Evolutionary conservation across 1,140 invertebrate species (phyloP).

Genomic region (Microplitis mediator): DNA sequence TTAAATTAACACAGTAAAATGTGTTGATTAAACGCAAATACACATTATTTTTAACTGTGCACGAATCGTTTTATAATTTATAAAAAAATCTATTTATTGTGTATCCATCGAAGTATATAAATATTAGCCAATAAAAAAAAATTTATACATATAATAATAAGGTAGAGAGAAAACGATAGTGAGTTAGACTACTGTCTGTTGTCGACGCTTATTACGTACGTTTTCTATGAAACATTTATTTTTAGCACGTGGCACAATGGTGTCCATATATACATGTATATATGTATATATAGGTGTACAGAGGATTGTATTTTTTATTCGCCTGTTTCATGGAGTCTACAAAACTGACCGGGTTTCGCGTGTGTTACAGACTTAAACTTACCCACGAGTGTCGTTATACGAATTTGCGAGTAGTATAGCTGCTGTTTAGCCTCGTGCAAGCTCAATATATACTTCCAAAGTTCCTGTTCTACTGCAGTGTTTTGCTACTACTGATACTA

Average conservation of each 20-base stretch:
- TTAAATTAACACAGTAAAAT: too few species aligned
- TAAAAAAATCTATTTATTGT: not conserved
- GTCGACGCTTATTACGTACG: not conserved
- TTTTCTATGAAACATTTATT: slow-evolving; percentile 13
- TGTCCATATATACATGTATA: not conserved
- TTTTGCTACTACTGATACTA: too few species aligned
- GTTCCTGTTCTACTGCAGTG: not conserved
- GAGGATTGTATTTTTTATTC: not conserved
- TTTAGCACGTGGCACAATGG: not conserved
- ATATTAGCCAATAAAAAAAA: not conserved
- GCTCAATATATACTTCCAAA: slow-evolving; percentile 1
- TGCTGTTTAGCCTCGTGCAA: not conserved
- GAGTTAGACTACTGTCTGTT: not conserved
- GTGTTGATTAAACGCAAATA: too few species aligned
- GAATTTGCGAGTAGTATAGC: slow-evolving; percentile 6
- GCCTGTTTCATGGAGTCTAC: too few species aligned
- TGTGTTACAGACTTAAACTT: slow-evolving; percentile 1
- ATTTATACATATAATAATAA: not conserved
- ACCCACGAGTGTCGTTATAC: slow-evolving; percentile 12
- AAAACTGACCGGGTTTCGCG: not conserved
- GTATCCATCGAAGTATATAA: slow-evolving; percentile 26
- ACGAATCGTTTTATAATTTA: too few species aligned
- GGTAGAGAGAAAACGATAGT: not conserved
- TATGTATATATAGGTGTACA: not conserved
- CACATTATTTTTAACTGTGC: too few species aligned